Evolutionary conservation across 2,113 vertebrate genomes (phyloP), one percentile per base, ranked within the genome.

Genomic region (Entelurus aequoreus): DNA sequence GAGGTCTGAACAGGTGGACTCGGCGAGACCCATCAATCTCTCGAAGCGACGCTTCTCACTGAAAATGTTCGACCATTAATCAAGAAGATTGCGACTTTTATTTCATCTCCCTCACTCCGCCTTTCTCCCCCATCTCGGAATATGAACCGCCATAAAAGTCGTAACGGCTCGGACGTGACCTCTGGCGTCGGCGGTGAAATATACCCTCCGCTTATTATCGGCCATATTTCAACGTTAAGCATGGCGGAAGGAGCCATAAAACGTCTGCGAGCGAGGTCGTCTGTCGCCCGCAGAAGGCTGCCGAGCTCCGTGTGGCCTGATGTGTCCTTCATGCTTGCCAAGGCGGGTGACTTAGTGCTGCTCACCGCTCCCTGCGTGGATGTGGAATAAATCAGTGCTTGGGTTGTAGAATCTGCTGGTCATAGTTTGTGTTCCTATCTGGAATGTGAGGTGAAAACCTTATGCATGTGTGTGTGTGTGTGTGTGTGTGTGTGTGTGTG

Each of bases 271-370:
- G 68, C 48, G 74, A 51, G 48, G 64, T 66, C 80, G 72, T 80
- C 72, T 57, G 72, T 82, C 84, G 77, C 68, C 63, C 61, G 69
- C 75, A 85, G 80, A 78, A 74, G 71, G 76, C 67, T 74, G 67
- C 69, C 0, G 54, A 78, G 65, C 63, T 63, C 72, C 63, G 35
- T 66, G 76, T 54, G 54, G 40, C 48, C 71, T 62, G 72, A 80
- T 76, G 14, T 72, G 83, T 62, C 84, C 84, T 86, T 87, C 86
- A 81, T 76, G 79, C 75, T 61, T 60, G 72, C 68, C 75, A 80
- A 75, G 71, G 72, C 58, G 52, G 54, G 37, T 59, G 54, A 64
- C 54, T 66, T 3, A 5, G 5, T 72, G 44, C 40, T 47, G 47
- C 65, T 59, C 63, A 15, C 54, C 42, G 12, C 1, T 46, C 42